Evolutionary conservation across 2,113 vertebrate genomes (phyloP).

Genomic region (Thymallus thymallus): DNA sequence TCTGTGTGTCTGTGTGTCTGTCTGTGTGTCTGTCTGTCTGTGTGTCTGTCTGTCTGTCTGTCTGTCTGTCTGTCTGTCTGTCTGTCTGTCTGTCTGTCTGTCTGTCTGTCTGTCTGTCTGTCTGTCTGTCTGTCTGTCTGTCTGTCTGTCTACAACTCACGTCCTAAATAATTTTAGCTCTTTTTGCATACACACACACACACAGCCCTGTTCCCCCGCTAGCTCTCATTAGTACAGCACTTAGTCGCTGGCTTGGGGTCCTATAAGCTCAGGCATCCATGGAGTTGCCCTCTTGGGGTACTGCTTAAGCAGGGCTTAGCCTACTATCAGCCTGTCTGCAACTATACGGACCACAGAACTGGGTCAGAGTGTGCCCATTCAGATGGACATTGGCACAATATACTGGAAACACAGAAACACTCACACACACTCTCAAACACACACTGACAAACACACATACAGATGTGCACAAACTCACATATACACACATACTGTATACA

Average conservation of each 20-base stretch:
- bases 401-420: neutral
- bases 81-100: constrained; percentile 11
- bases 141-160: constrained; percentile 20
- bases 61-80: constrained; percentile 11
- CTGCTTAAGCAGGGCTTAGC: constrained; percentile 58
- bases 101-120: constrained; percentile 11
- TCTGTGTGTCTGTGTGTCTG: constrained; percentile 10
- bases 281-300: constrained; percentile 21
- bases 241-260: constrained; percentile 24
- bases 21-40: constrained; percentile 11
- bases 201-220: constrained; percentile 27
- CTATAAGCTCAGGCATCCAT: constrained; percentile 51
- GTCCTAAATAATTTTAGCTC: neutral
- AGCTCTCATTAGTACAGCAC: constrained; percentile 27
- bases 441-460: neutral
- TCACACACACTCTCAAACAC: constrained; percentile 4
- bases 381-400: neutral
- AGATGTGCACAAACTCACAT: neutral
- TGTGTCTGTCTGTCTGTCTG: constrained; percentile 10
- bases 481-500: too few species aligned
- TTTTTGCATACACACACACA: constrained; percentile 12
- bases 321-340: constrained; percentile 54
- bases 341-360: constrained; percentile 46
- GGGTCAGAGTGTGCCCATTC: constrained; percentile 43
- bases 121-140: too few species aligned